phyloP scores from a whole-genome alignment of 1,140 invertebrate genomes.

The Lasioglossum albipes region DNA sequence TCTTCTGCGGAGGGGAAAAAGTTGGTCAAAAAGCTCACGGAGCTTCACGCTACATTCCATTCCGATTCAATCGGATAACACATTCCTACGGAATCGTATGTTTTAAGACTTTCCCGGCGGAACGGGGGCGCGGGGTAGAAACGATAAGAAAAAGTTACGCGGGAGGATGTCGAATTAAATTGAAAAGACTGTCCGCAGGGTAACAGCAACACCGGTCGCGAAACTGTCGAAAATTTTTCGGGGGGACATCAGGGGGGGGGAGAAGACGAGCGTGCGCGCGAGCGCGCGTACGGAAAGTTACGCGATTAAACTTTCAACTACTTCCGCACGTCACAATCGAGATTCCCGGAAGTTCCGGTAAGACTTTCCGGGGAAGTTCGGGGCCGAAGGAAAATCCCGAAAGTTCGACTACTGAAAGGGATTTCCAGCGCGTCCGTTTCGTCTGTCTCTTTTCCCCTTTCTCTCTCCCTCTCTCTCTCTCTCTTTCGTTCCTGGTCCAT shows the following conservation, averaged over 20 bases:
- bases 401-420: slow-evolving; percentile 43
- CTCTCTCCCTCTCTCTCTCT: background rate
- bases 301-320: slow-evolving; percentile 60
- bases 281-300: slow-evolving; percentile 27
- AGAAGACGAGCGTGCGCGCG: too few relatives aligned
- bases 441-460: background rate
- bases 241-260: background rate
- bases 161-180: slow-evolving; percentile 1
- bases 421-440: slow-evolving; percentile 6
- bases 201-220: background rate
- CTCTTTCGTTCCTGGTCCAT: background rate
- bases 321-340: slow-evolving; percentile 45
- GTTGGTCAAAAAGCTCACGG: too few relatives aligned
- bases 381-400: slow-evolving; percentile 29
- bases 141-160: too few relatives aligned
- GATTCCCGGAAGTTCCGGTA: slow-evolving; percentile 47
- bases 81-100: background rate
- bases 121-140: background rate
- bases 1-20: too few relatives aligned
- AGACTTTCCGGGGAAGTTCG: slow-evolving; percentile 16
- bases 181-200: background rate
- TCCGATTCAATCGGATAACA: background rate
- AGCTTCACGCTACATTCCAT: background rate
- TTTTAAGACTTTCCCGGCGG: background rate
- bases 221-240: slow-evolving; percentile 17